Evolutionary conservation across 2,113 vertebrate species (phyloP), one percentile per base, ranked within the genome.

Genomic region (Bucco capensis): DNA sequence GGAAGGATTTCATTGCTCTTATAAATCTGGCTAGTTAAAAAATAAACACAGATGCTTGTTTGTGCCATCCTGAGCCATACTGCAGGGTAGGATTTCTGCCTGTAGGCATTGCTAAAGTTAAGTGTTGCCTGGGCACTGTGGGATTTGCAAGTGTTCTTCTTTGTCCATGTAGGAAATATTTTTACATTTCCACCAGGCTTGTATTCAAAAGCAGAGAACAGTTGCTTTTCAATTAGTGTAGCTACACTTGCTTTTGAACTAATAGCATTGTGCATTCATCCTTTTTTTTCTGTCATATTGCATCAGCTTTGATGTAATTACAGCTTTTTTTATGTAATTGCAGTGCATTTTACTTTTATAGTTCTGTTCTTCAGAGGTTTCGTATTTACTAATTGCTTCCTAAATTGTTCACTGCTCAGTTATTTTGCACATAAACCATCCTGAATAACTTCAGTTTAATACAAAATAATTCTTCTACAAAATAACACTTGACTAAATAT

Each of bases 21-120:
- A 93, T 92, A 94, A 93, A 94, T 92, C 44, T 78, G 47, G 87
- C 78, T 87, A 83, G 92, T 96, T 93, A 94, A 96, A 95, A 94
- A 94, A 92, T 93, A 95, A 96, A 83, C 86, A 95, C 95, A 94
- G 92, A 95, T 85, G 95, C 89, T 96, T 92, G 67, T 95, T 94
- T 96, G 95, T 93, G 71, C 92, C 90, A 94, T 96, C 95, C 86
- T 87, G 81, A 92, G 71, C 71, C 38, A 5, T 76, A 76, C 49
- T 82, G 71, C 58, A 65, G 82, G 72, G 56, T 56, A 70, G 60
- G 56, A 80, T 81, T 96, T 97, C 91, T 94, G 47, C 92, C 47
- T 89, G 79, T 72, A 80, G 76, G 72, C 56, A 62, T 94, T 82
- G 64, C 69, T 35, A 38, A 89, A 96, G 71, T 81, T 66, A 37